phyloP scores from a whole-genome alignment of 1,140 invertebrate genomes.

The Trichogramma pretiosum region DNA sequence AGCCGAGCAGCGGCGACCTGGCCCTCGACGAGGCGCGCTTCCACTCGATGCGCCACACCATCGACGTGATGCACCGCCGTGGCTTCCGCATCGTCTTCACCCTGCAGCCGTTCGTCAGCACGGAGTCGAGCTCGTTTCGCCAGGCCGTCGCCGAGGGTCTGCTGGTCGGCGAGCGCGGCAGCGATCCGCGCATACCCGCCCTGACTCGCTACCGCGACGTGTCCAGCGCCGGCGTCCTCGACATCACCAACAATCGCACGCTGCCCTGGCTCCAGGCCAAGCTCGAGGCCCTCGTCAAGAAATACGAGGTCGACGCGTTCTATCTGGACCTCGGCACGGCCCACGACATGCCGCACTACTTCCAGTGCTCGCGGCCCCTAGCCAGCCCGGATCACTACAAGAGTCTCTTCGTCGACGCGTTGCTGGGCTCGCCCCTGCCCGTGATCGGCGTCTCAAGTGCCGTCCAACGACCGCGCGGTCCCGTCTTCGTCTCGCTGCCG shows the following conservation, averaged over 20 bases:
- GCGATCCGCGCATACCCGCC: constrained; percentile 64
- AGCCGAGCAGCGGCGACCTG: constrained; percentile 70
- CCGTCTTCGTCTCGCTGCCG: constrained; percentile 78
- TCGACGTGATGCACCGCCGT: constrained; percentile 70
- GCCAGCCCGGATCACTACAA: constrained; percentile 76
- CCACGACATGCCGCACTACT: constrained; percentile 78
- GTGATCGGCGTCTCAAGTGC: constrained; percentile 78
- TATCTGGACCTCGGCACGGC: constrained; percentile 84
- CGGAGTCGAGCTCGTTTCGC: constrained; percentile 70
- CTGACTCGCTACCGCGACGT: constrained; percentile 67
- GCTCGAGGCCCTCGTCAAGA: constrained; percentile 58
- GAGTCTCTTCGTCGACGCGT: constrained; percentile 57
- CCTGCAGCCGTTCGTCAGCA: constrained; percentile 78
- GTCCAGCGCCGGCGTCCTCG: constrained; percentile 69
- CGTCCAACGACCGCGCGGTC: constrained; percentile 67
- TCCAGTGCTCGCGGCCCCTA: constrained; percentile 61
- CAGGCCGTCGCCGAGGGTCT: constrained; percentile 63
- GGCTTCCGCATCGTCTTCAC: constrained; percentile 79
- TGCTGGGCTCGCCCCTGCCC: constrained; percentile 52
- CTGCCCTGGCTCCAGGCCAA: constrained; percentile 72
- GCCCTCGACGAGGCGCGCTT: constrained; percentile 63
- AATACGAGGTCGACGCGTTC: constrained; percentile 79
- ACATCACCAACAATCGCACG: constrained; percentile 73
- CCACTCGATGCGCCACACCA: constrained; percentile 64
- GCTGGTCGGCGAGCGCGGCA: constrained; percentile 62